Conservation (phyloP, 2,113 vertebrate genomes). For the Grantiella picta region DNA sequence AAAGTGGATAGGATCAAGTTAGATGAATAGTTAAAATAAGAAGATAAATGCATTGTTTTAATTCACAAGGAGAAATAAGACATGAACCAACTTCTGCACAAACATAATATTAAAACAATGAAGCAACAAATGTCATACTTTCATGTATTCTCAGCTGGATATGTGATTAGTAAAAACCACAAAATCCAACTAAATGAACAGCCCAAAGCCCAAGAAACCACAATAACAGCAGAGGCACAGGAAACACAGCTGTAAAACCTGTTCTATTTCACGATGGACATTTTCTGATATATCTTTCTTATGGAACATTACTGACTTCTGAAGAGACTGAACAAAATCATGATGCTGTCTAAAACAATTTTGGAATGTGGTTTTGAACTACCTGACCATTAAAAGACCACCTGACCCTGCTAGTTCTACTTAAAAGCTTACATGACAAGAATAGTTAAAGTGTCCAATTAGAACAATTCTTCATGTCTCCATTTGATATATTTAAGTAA, state of each 20-base stretch:
- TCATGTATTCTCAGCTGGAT: not conserved
- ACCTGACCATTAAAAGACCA: not conserved
- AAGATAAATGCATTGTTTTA: constrained; percentile 8
- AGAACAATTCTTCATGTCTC: not conserved
- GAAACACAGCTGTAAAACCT: not conserved
- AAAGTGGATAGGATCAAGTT: constrained; percentile 16
- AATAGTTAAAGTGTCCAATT: not conserved
- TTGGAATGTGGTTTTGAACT: not conserved
- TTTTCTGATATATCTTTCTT: not conserved
- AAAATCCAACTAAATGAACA: not conserved
- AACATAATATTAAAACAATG: not conserved
- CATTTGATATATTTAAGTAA: not conserved
- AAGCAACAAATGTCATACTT: not conserved
- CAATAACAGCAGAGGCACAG: not conserved
- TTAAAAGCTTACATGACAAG: not conserved
- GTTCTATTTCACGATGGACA: not conserved
- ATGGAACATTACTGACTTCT: not conserved
- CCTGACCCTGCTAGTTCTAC: not conserved
- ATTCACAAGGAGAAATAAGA: not conserved
- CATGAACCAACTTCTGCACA: not conserved
- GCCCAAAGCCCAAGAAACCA: not conserved
- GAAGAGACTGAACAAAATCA: not conserved
- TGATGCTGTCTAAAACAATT: not conserved
- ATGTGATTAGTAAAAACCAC: not conserved
- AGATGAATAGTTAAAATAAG: not conserved